Conservation (phyloP, 2,113 vertebrate genomes). For the human (Homo sapiens) region GRCh38 chr5:77223501-77224000, state of each 20-base stretch:
- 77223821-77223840: neutral
- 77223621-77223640: neutral
- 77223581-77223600: neutral
- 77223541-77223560: neutral
- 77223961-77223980: neutral
- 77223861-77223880: neutral
- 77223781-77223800: neutral
- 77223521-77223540: neutral
- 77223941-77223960: neutral
- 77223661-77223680: neutral
- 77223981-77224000: neutral
- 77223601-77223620: neutral
- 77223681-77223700: neutral
- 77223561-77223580: neutral
- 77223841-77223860: accelerated
- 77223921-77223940: neutral
- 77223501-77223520: neutral
- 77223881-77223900: neutral
- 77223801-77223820: too few relatives aligned
- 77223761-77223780: neutral
- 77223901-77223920: neutral
- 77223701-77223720: neutral
- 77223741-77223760: neutral
- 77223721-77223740: neutral
- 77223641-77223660: neutral